phyloP scores from a whole-genome alignment of 2,113 vertebrate genomes.

The Hippocampus mohnikei region DNA sequence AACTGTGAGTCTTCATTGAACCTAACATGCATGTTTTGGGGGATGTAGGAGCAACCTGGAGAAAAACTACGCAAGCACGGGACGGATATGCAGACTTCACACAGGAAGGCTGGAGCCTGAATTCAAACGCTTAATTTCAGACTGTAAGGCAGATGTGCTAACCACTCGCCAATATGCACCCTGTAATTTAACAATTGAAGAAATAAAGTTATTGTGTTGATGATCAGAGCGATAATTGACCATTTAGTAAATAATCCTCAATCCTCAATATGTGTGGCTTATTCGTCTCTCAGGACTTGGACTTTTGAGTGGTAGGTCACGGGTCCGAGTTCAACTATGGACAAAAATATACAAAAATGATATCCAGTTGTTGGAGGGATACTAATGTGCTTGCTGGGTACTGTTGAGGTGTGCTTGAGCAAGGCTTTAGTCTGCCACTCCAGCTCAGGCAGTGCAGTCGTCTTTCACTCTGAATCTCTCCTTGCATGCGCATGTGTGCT shows the following conservation, averaged over 20 bases:
- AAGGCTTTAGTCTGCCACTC: too few species aligned
- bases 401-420: too few species aligned
- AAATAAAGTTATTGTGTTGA: neutral
- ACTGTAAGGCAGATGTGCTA: neutral
- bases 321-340: too few species aligned
- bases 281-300: neutral
- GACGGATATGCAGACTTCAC: neutral
- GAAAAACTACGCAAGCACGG: neutral
- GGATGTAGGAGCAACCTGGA: neutral
- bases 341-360: too few species aligned
- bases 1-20: neutral
- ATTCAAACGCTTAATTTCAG: neutral
- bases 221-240: neutral
- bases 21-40: neutral
- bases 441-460: too few species aligned
- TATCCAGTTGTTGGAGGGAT: too few species aligned
- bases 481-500: too few species aligned
- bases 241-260: neutral
- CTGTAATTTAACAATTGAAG: neutral
- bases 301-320: too few species aligned
- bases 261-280: too few species aligned
- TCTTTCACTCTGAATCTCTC: too few species aligned
- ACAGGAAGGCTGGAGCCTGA: neutral
- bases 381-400: too few species aligned
- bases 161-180: neutral